Percentiles rank a stretch among this genome's conserved stretches.
Conservation (phyloP, 2,113 vertebrate species). For the Sebastes schlegelii region DNA sequence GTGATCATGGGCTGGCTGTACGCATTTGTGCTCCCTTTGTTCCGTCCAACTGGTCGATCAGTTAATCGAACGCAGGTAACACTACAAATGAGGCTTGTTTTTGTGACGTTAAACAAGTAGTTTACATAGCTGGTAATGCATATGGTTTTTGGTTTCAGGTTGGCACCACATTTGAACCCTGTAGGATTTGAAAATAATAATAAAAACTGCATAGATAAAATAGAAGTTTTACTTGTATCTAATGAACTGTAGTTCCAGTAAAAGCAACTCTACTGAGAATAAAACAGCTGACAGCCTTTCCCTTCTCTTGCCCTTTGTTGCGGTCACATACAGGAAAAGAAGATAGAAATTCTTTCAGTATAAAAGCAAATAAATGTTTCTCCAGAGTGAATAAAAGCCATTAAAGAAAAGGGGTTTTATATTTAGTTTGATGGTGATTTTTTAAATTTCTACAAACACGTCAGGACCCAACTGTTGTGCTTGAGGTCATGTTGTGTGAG, state of each 20-base stretch:
- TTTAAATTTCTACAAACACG: constrained; percentile 1
- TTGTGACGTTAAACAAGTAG: constrained; percentile 2
- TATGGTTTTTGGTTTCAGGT: constrained; percentile 55
- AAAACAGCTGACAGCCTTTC: neutral
- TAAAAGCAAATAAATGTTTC: neutral
- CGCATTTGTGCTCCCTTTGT: constrained; percentile 55
- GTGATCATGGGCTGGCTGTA: constrained; percentile 46
- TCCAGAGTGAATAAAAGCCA: neutral
- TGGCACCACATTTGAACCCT: constrained; percentile 64
- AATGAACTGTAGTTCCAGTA: neutral
- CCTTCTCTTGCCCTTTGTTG: constrained; percentile 27
- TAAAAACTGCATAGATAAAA: constrained; percentile 63
- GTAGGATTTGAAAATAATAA: constrained; percentile 42
- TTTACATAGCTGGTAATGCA: constrained; percentile 24
- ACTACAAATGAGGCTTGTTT: constrained; percentile 8
- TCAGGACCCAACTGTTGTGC: neutral
- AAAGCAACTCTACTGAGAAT: constrained; percentile 10
- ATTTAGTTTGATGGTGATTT: neutral
- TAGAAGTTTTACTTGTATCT: neutral
- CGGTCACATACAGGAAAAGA: neutral
- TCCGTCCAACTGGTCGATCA: constrained; percentile 13
- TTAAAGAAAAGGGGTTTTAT: too few relatives aligned
- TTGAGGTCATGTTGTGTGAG: neutral
- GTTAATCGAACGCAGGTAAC: constrained; percentile 18
- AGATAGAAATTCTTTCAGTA: neutral